These are phyloP conservation scores for Agapornis roseicollis DNA, from an alignment of 2,113 vertebrate genomes.

Conservation along the genomic window DNA sequence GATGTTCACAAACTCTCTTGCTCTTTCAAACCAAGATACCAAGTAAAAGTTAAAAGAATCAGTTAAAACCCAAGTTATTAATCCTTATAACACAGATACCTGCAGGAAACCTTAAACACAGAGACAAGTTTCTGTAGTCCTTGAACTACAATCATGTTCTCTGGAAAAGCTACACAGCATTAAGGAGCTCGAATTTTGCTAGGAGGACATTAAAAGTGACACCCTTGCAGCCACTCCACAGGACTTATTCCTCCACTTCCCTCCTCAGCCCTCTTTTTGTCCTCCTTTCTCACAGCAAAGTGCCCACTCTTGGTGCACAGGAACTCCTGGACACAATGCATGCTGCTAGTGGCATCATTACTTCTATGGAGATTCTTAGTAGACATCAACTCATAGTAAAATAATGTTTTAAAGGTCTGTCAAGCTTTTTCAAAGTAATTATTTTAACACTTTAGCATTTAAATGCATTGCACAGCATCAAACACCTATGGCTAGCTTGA, in stretches of 20 bases:
- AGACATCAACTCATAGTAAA: background rate
- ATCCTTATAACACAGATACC: background rate
- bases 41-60: constrained; percentile 69
- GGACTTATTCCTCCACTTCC: too few relatives aligned
- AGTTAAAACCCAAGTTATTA: background rate
- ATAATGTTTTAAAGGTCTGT: too few relatives aligned
- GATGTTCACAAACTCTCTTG: constrained; percentile 52
- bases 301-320: background rate
- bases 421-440: background rate
- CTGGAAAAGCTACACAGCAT: background rate
- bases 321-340: background rate
- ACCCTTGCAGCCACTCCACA: background rate
- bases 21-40: constrained; percentile 81
- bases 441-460: background rate
- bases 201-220: too few relatives aligned
- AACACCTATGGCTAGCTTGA: rapidly evolving
- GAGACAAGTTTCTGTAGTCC: background rate
- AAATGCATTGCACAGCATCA: background rate
- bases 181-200: background rate
- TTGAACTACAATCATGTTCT: rapidly evolving
- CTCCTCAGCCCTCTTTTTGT: background rate
- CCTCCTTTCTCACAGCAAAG: background rate
- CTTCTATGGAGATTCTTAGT: background rate
- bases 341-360: rapidly evolving
- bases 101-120: background rate